phyloP scores from a whole-genome alignment of 2,797 vertebrate genomes.

The Myotis vivesi region DNA sequence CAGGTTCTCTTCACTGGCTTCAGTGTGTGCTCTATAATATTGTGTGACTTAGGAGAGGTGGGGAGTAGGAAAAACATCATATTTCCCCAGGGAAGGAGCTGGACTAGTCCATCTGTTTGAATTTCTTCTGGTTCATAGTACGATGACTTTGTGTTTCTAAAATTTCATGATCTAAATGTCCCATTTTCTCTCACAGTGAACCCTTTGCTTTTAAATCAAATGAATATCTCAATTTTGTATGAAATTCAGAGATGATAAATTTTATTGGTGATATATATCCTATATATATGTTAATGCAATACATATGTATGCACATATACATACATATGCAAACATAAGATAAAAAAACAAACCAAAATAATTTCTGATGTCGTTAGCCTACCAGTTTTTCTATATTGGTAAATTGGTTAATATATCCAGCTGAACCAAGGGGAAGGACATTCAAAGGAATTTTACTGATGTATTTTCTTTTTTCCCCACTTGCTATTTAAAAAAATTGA shows the following conservation, averaged over 20 bases:
- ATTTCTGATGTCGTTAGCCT: background rate
- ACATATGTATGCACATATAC: background rate
- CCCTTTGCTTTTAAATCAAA: slow-evolving; percentile 35
- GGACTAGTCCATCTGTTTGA: slow-evolving; percentile 28
- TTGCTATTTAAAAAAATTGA: slow-evolving; percentile 62
- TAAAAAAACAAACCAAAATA: background rate
- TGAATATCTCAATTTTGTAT: slow-evolving; percentile 25
- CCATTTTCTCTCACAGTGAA: slow-evolving; percentile 15
- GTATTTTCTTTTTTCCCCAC: background rate
- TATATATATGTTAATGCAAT: background rate
- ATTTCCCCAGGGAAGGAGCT: slow-evolving; percentile 18
- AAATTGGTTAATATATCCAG: slow-evolving; percentile 3
- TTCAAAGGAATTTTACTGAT: slow-evolving; percentile 7
- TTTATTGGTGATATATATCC: background rate
- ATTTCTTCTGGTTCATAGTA: slow-evolving; percentile 23
- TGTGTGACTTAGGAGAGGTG: background rate
- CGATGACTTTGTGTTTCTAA: slow-evolving; percentile 28
- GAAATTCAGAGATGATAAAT: background rate
- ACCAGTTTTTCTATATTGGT: background rate
- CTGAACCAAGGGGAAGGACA: background rate
- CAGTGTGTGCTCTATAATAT: background rate
- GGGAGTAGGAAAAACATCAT: background rate
- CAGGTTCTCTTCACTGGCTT: background rate
- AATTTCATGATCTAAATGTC: slow-evolving; percentile 53
- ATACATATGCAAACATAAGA: background rate